These are phyloP conservation scores for Sibirionetta formosa DNA, from an alignment of 2,797 vertebrate genomes.

Conservation along the genomic window DNA sequence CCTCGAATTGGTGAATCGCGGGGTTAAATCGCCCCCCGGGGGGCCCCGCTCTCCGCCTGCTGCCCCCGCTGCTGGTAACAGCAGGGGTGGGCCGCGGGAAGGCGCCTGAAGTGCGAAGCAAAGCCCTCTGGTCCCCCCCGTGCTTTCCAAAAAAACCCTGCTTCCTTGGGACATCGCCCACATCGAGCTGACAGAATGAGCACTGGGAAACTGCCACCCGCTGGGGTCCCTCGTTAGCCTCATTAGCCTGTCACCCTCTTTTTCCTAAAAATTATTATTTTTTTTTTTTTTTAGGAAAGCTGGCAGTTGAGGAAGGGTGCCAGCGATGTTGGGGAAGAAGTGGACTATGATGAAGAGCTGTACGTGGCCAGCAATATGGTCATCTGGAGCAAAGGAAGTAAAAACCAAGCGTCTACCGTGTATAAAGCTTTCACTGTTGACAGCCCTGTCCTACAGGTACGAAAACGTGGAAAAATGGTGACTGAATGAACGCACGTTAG, in stretches of 20 bases:
- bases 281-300: conserved; percentile 86
- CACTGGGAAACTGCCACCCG: background rate
- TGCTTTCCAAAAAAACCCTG: background rate
- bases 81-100: too few relatives aligned
- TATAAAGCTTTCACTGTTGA: conserved; percentile 98
- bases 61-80: background rate
- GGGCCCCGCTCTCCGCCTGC: too few relatives aligned
- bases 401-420: conserved; percentile 87
- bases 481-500: background rate
- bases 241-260: background rate
- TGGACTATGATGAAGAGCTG: conserved; percentile 95
- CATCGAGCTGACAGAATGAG: accelerated
- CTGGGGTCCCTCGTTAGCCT: too few relatives aligned
- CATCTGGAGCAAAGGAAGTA: conserved; percentile 96
- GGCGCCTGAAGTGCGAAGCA: background rate
- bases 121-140: background rate
- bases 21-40: too few relatives aligned
- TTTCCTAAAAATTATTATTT: background rate
- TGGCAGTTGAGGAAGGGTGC: conserved; percentile 94
- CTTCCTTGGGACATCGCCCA: accelerated
- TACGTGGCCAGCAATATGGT: conserved; percentile 95
- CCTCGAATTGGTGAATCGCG: accelerated
- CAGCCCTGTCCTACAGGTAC: conserved; percentile 93
- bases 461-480: background rate
- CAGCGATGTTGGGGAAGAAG: conserved; percentile 85